A percentile compares a stretch with the other conserved stretches of the same genome.
phyloP scores from a whole-genome alignment of 2,113 vertebrate genomes.

The Ictalurus furcatus region DNA sequence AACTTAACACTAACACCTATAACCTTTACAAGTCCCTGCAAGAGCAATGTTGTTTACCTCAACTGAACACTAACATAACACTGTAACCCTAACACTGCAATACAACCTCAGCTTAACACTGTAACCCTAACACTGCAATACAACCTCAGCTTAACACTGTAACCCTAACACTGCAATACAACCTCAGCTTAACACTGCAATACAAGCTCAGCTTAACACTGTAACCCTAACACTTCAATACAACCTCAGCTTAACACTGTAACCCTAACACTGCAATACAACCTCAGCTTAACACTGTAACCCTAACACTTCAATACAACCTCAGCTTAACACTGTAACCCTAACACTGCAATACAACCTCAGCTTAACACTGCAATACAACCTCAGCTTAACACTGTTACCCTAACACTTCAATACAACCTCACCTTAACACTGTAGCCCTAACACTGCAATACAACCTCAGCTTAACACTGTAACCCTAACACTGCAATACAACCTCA shows the following conservation, averaged over 20 bases:
- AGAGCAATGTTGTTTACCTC: too few species aligned
- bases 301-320: neutral
- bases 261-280: neutral
- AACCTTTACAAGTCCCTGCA: too few species aligned
- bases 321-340: neutral
- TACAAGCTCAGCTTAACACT: neutral
- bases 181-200: too few species aligned
- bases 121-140: neutral
- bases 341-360: too few species aligned
- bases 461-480: neutral
- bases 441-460: neutral
- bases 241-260: neutral
- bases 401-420: neutral
- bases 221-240: neutral
- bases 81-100: neutral
- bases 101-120: neutral
- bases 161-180: neutral
- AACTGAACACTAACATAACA: neutral
- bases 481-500: neutral
- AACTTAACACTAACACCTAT: neutral
- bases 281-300: neutral
- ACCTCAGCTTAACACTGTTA: neutral
- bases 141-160: neutral
- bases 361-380: too few species aligned
- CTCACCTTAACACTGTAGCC: too few species aligned